Evolutionary conservation across 2,113 vertebrate species (phyloP).

Genomic region (Craseonycteris thonglongyai): DNA sequence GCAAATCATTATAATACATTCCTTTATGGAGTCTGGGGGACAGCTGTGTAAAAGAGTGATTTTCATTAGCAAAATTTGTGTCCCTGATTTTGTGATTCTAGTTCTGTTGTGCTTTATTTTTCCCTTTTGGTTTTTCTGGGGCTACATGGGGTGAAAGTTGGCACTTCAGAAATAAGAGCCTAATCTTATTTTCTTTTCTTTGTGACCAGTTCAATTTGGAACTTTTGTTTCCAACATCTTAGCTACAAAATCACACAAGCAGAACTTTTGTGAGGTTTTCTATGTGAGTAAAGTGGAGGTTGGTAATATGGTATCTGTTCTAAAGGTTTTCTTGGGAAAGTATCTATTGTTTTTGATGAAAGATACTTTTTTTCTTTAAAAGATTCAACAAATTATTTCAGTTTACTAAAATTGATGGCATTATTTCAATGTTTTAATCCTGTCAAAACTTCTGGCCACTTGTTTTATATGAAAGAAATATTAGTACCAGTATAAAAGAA

Average conservation of each 20-base stretch:
- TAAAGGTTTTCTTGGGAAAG: slow-evolving; percentile 19
- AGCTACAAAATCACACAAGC: not conserved
- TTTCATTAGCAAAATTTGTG: not conserved
- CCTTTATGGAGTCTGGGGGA: not conserved
- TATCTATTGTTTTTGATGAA: not conserved
- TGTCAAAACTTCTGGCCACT: not conserved
- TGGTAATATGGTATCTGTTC: not conserved
- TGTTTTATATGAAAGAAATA: not conserved
- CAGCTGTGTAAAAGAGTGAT: slow-evolving; percentile 37
- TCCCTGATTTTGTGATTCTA: not conserved
- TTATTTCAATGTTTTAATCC: not conserved
- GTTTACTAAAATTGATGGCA: not conserved
- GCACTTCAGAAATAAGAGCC: not conserved
- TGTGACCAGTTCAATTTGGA: slow-evolving; percentile 6
- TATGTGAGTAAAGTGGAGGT: not conserved
- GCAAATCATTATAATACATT: not conserved
- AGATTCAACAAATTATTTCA: not conserved
- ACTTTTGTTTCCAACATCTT: slow-evolving; percentile 19
- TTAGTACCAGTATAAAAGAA: not conserved
- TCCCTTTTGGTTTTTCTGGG: not conserved
- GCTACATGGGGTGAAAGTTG: slow-evolving; percentile 31
- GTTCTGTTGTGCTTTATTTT: not conserved
- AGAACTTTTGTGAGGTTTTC: slow-evolving; percentile 4
- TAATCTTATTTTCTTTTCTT: slow-evolving; percentile 36
- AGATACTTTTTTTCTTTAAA: not conserved